Evolutionary conservation across 1,140 invertebrate species (phyloP).

Genomic region (Bombus confusus): DNA sequence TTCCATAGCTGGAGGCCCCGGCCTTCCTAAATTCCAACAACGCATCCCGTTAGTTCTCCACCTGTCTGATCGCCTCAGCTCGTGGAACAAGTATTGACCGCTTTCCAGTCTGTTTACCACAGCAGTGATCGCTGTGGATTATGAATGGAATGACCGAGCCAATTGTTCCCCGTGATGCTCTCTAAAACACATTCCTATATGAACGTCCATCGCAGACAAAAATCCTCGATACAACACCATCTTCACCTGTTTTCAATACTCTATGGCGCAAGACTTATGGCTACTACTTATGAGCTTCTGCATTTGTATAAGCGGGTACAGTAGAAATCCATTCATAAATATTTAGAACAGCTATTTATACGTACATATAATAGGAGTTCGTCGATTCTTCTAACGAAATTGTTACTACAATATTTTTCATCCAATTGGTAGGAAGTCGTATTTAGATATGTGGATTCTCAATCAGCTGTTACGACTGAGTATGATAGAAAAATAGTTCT

Average conservation of each 20-base stretch:
- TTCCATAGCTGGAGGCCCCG: constrained; percentile 55
- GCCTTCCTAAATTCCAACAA: constrained; percentile 73
- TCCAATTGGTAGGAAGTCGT: too few species aligned
- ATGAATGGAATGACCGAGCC: constrained; percentile 28
- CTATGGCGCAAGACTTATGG: background rate
- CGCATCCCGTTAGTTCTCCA: constrained; percentile 72
- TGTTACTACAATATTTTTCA: too few species aligned
- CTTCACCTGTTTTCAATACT: background rate
- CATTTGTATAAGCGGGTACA: background rate
- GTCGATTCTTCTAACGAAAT: too few species aligned
- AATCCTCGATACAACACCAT: background rate
- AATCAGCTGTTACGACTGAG: too few species aligned
- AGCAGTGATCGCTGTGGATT: background rate
- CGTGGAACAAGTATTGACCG: constrained; percentile 57
- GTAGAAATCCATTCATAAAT: background rate
- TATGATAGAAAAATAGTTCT: too few species aligned
- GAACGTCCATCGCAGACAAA: background rate
- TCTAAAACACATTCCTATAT: background rate
- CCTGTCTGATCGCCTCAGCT: constrained; percentile 52
- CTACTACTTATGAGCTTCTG: background rate
- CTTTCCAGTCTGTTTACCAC: constrained; percentile 45
- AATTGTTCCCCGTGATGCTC: background rate
- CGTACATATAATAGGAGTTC: background rate
- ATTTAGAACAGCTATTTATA: background rate
- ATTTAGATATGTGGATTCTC: too few species aligned